Evolutionary conservation across 2,113 vertebrate genomes (phyloP).

Genomic region (Lepus timidus): DNA sequence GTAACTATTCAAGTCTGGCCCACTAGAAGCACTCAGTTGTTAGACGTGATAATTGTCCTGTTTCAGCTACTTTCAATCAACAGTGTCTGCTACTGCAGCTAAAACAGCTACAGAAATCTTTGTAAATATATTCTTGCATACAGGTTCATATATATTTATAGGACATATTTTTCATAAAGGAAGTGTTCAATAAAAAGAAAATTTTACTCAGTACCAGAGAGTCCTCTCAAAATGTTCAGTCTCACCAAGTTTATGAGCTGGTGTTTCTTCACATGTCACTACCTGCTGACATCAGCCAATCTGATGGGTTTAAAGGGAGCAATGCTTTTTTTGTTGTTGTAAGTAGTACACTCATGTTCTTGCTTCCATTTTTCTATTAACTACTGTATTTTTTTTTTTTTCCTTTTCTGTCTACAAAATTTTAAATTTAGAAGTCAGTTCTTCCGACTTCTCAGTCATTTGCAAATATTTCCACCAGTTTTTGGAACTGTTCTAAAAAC

Average conservation of each 20-base stretch:
- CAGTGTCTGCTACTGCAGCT: background rate
- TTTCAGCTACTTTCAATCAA: background rate
- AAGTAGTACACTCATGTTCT: background rate
- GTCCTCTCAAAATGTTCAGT: background rate
- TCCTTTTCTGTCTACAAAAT: background rate
- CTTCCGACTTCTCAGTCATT: background rate
- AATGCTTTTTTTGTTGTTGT: background rate
- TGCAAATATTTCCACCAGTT: slow-evolving; percentile 7
- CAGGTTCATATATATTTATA: background rate
- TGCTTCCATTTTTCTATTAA: background rate
- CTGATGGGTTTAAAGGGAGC: background rate
- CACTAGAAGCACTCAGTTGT: background rate
- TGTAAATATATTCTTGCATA: background rate
- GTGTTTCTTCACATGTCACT: background rate
- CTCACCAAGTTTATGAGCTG: background rate
- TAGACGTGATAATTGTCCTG: background rate
- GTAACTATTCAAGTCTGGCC: background rate
- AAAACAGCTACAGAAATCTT: slow-evolving; percentile 9
- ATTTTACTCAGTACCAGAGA: background rate
- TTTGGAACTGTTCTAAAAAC: background rate
- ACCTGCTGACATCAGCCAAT: background rate
- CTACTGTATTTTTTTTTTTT: slow-evolving; percentile 26
- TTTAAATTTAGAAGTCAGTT: slow-evolving; percentile 53
- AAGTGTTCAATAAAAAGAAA: background rate
- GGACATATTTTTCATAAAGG: background rate